Evolutionary conservation across 30 jellyfish, hydroid and myxozoan species (phyloP).

Genomic region (Turritopsis rubra): DNA sequence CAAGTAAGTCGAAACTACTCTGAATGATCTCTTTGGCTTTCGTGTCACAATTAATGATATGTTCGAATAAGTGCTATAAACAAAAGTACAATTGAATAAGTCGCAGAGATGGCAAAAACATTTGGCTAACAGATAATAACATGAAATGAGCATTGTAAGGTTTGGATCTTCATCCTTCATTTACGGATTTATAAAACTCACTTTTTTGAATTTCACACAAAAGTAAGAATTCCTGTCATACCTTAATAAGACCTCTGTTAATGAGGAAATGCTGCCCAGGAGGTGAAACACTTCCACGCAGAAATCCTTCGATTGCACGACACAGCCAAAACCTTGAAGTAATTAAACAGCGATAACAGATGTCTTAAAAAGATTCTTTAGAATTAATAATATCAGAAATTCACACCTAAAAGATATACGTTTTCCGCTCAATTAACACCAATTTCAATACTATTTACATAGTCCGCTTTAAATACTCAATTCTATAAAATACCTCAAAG

Average conservation of each 20-base stretch:
- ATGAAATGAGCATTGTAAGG: too few species aligned
- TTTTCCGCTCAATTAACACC: background rate
- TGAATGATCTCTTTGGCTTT: conserved; percentile 90
- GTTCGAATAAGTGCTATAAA: conserved; percentile 68
- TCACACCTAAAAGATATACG: background rate
- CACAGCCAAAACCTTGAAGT: conserved; percentile 86
- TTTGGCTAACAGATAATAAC: too few species aligned
- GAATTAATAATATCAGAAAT: too few species aligned
- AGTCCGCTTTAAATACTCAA: background rate
- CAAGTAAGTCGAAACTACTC: conserved; percentile 95
- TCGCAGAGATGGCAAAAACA: too few species aligned
- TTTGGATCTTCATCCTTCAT: too few species aligned
- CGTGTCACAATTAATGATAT: conserved; percentile 64
- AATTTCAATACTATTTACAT: too few species aligned
- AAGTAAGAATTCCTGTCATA: conserved; percentile 17
- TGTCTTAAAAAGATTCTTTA: too few species aligned
- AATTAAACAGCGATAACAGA: too few species aligned
- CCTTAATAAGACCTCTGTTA: conserved; percentile 78
- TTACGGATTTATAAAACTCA: too few species aligned
- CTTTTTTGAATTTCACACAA: too few species aligned
- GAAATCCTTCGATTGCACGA: conserved; percentile 97
- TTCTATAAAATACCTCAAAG: conserved; percentile 58
- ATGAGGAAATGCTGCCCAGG: conserved; percentile 88
- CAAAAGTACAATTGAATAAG: background rate
- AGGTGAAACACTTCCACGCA: conserved; percentile 90